These are phyloP conservation scores for Nilaparvata lugens DNA, from an alignment of 1,140 invertebrate genomes.

Conservation along the genomic window DNA sequence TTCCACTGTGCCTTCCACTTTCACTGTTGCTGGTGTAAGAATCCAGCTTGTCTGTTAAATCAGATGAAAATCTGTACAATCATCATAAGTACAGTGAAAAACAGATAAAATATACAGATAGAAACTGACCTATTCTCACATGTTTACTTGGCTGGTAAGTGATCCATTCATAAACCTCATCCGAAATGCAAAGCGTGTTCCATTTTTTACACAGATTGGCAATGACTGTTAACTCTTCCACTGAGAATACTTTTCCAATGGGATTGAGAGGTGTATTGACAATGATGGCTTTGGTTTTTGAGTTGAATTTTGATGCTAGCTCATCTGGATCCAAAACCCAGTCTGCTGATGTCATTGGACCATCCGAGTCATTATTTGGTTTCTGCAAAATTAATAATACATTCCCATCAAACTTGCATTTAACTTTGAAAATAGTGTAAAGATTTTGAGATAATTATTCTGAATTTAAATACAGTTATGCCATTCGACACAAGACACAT, in stretches of 20 bases:
- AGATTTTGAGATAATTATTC: too few species aligned
- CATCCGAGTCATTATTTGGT: neutral
- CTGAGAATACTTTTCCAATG: constrained; percentile 78
- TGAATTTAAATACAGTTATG: too few species aligned
- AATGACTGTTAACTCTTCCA: constrained; percentile 64
- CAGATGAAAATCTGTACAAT: too few species aligned
- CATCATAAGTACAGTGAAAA: too few species aligned
- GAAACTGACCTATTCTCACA: constrained; percentile 68
- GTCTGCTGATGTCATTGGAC: constrained; percentile 53
- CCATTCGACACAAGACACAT: too few species aligned
- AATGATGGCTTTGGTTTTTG: constrained; percentile 90
- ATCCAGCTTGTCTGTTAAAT: too few species aligned
- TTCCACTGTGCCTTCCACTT: too few species aligned
- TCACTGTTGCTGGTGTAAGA: too few species aligned
- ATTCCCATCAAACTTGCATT: too few species aligned
- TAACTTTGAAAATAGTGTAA: too few species aligned
- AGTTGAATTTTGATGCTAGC: constrained; percentile 71
- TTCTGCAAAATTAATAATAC: too few species aligned
- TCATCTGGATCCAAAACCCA: constrained; percentile 84
- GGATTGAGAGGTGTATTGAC: constrained; percentile 97
- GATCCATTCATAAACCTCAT: constrained; percentile 99
- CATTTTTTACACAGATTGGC: constrained; percentile 83
- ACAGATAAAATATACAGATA: too few species aligned
- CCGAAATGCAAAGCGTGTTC: constrained; percentile 83
- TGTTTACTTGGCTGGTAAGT: constrained; percentile 81